These are phyloP conservation scores for Arion vulgaris DNA, from an alignment of 1,140 invertebrate species.

Conservation along the genomic window DNA sequence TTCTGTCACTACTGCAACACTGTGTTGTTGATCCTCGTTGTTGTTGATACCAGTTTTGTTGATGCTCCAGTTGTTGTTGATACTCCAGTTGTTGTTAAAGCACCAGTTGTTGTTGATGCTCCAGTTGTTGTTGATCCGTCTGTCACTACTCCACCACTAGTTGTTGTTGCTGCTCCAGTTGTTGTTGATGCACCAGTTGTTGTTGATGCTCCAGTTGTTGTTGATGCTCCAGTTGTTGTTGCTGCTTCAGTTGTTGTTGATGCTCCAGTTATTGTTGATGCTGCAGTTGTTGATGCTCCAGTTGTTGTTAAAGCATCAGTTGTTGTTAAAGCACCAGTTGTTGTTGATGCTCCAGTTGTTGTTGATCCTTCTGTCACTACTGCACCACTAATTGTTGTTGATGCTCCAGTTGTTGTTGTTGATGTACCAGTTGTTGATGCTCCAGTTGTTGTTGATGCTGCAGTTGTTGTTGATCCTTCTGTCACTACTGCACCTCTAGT, in stretches of 20 bases:
- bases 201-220: background rate
- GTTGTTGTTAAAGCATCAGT: no score
- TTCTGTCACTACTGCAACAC: no score
- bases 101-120: no score
- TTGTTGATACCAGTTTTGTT: no score
- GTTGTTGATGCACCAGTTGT: background rate
- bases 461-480: background rate
- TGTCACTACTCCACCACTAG: no score
- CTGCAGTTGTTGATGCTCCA: background rate
- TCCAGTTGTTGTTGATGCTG: conserved; percentile 20
- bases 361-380: conserved; percentile 1
- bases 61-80: no score
- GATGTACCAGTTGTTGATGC: background rate
- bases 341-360: conserved; percentile 9
- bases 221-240: no score
- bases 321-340: background rate
- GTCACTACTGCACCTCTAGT: no score
- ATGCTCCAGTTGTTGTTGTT: conserved; percentile 1
- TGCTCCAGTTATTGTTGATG: conserved; percentile 8
- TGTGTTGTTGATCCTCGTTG: no score
- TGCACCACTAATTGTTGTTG: conserved; percentile 11
- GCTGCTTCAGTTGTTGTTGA: no score
- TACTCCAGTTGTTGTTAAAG: no score
- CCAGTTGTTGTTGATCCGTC: no score
- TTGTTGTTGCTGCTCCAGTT: background rate